Evolutionary conservation across 2,888 invertebrate species (phyloP).

Genomic region (Metacarcinus magister): DNA sequence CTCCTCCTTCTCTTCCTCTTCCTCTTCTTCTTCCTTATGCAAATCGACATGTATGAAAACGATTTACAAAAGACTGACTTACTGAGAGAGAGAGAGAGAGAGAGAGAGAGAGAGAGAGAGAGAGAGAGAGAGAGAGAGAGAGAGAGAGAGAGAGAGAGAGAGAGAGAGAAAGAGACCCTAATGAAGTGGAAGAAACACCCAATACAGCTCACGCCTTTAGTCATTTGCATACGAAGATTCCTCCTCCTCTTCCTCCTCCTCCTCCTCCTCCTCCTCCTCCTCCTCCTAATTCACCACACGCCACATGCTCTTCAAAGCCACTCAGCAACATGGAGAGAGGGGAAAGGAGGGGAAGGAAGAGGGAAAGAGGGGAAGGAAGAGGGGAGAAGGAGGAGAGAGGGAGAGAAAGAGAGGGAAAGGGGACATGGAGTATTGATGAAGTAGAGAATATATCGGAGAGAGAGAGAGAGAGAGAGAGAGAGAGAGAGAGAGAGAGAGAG

Average conservation of each 20-base stretch:
- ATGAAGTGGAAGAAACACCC: not conserved
- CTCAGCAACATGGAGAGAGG: not conserved
- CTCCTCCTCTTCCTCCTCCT: not conserved
- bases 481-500: slow-evolving; percentile 54
- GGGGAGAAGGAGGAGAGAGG: too few species aligned
- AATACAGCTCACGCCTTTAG: not conserved
- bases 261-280: not conserved
- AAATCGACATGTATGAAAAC: not conserved
- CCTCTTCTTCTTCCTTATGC: not conserved
- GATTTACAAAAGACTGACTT: not conserved
- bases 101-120: not conserved
- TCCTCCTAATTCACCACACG: too few species aligned
- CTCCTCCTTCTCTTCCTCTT: not conserved
- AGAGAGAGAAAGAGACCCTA: not conserved
- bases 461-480: slow-evolving; percentile 53
- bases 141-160: slow-evolving; percentile 2
- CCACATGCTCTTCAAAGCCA: too few species aligned
- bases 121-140: slow-evolving; percentile 35
- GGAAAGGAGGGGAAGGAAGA: not conserved
- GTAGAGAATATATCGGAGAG: too few species aligned
- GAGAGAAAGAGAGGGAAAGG: too few species aligned
- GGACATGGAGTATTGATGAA: too few species aligned
- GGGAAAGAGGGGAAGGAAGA: not conserved
- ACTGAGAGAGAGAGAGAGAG: not conserved
- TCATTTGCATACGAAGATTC: not conserved